A percentile compares a stretch with the other conserved stretches of the same genome.
These are phyloP conservation scores for Columba guinea DNA, from an alignment of 2,797 vertebrate genomes.

Conservation along the genomic window DNA sequence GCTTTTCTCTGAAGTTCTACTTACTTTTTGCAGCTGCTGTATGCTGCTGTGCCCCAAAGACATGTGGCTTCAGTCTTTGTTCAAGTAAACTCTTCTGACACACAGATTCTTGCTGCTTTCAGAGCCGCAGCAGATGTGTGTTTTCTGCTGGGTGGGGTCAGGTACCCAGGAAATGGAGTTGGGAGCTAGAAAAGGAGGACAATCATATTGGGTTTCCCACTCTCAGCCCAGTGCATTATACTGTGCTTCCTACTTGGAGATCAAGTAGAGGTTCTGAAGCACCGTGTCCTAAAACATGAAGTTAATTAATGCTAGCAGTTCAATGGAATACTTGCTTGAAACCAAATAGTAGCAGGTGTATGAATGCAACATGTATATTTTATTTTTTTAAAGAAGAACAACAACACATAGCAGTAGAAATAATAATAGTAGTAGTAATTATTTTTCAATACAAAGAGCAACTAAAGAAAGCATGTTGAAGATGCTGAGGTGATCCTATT, in stretches of 20 bases:
- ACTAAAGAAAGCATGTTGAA: not conserved
- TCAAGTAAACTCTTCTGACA: not conserved
- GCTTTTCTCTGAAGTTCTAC: not conserved
- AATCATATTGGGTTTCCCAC: rapidly evolving
- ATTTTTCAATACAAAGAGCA: not conserved
- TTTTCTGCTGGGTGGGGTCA: not conserved
- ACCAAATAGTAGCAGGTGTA: not conserved
- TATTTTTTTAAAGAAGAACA: not conserved
- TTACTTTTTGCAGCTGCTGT: not conserved
- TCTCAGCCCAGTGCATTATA: not conserved
- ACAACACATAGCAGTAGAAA: rapidly evolving
- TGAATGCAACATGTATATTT: not conserved
- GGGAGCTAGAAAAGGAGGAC: not conserved
- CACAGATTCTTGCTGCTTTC: not conserved
- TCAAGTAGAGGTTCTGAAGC: not conserved
- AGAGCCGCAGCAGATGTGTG: not conserved
- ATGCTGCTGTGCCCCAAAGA: not conserved
- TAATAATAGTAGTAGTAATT: not conserved
- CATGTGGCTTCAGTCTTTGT: not conserved
- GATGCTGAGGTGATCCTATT: not conserved
- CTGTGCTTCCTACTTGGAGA: not conserved
- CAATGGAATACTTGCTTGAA: not conserved
- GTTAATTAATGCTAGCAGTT: not conserved
- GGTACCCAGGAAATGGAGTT: not conserved
- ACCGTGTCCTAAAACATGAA: not conserved